Evolutionary conservation across 2,888 invertebrate species (phyloP).

Genomic region (Agrochola macilenta): DNA sequence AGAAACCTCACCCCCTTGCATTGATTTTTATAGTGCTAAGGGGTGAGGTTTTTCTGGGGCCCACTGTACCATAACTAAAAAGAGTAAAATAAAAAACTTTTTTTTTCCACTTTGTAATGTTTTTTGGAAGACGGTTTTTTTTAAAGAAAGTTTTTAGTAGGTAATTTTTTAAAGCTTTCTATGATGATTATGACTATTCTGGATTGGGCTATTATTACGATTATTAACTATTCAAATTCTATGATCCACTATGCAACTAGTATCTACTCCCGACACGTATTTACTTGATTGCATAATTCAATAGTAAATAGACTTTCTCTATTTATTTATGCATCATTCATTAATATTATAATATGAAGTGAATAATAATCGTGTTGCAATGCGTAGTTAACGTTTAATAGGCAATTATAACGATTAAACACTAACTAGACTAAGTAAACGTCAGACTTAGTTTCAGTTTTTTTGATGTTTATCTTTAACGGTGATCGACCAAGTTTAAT

Average conservation of each 20-base stretch:
- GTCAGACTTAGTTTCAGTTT: background rate
- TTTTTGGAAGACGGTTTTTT: no score
- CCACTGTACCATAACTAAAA: no score
- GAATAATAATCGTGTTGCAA: background rate
- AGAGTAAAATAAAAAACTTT: no score
- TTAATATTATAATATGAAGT: background rate
- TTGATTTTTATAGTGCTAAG: no score
- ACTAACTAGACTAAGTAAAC: background rate
- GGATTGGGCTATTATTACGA: background rate
- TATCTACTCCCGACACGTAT: background rate
- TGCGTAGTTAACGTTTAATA: background rate
- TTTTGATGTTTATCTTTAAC: background rate
- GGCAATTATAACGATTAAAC: background rate
- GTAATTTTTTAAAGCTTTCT: background rate
- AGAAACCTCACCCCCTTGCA: no score
- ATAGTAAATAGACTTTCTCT: slow-evolving; percentile 5
- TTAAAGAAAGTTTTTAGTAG: background rate
- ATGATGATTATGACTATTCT: background rate
- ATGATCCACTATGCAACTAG: background rate
- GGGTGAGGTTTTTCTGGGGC: no score
- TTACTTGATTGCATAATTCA: background rate
- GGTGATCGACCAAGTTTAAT: background rate
- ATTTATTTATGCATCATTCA: slow-evolving; percentile 5
- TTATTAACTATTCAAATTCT: background rate
- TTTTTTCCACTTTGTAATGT: no score